Evolutionary conservation across 2,888 invertebrate genomes (phyloP).

Genomic region (Acronicta leporina): DNA sequence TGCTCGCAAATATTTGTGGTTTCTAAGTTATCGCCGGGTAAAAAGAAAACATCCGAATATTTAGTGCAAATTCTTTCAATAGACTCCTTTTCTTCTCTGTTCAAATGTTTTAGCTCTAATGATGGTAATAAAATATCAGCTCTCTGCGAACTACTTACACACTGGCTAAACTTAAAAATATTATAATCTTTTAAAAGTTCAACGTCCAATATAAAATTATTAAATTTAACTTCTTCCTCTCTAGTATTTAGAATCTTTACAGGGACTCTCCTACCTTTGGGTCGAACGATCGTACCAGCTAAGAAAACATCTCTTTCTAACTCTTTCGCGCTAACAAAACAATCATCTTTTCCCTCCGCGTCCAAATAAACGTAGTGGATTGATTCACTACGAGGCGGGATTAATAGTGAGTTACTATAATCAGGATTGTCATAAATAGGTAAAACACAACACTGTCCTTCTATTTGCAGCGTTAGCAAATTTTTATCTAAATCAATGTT

Average conservation of each 20-base stretch:
- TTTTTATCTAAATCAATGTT: background rate
- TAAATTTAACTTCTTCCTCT: background rate
- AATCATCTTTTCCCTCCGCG: background rate
- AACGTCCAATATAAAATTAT: background rate
- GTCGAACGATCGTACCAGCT: background rate
- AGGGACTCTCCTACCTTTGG: background rate
- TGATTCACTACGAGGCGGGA: background rate
- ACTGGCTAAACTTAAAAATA: background rate
- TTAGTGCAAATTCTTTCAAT: background rate
- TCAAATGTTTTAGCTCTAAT: background rate
- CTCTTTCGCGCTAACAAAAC: background rate
- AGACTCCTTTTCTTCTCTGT: background rate
- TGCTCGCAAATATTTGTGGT: background rate
- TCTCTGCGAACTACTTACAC: background rate
- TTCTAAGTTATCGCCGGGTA: background rate
- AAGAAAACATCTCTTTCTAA: background rate
- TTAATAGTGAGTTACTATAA: background rate
- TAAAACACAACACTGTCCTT: background rate
- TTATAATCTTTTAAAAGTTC: background rate
- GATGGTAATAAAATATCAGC: background rate
- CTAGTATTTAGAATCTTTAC: constrained; percentile 1
- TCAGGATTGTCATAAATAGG: background rate
- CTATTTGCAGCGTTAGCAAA: background rate
- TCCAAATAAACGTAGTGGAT: background rate
- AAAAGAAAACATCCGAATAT: constrained; percentile 1